Conservation (phyloP, 2,113 vertebrate species). For the Podiceps cristatus region DNA sequence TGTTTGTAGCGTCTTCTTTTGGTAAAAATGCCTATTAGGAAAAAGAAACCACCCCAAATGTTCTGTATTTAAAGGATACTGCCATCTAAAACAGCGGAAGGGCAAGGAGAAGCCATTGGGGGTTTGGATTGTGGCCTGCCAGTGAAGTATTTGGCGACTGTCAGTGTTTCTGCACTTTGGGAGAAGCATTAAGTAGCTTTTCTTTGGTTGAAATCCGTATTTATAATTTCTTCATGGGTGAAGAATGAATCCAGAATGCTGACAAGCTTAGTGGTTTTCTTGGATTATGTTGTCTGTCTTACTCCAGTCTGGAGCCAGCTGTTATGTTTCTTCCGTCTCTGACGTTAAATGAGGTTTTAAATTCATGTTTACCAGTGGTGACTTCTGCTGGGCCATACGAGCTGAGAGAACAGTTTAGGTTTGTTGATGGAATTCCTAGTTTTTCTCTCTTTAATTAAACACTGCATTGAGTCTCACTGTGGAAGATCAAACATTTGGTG, state of each 20-base stretch:
- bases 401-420: neutral
- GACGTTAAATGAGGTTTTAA: neutral
- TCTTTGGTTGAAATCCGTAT: neutral
- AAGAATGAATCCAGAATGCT: slow-evolving; percentile 12
- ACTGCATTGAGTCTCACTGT: neutral
- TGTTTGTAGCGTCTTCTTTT: neutral
- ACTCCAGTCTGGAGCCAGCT: neutral
- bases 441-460: neutral
- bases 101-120: neutral
- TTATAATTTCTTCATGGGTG: neutral
- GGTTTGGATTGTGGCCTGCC: neutral
- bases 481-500: neutral
- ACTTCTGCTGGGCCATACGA: neutral
- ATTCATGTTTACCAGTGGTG: neutral
- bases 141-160: neutral
- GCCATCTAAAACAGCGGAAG: neutral
- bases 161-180: neutral
- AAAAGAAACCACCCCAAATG: neutral
- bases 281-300: neutral
- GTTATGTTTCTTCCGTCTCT: neutral
- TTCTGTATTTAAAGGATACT: neutral
- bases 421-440: neutral
- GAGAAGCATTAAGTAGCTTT: neutral
- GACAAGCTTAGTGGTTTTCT: neutral
- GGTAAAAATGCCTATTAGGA: neutral